Conservation (phyloP, 1,140 invertebrate species). For the Lasioglossum albipes region DNA sequence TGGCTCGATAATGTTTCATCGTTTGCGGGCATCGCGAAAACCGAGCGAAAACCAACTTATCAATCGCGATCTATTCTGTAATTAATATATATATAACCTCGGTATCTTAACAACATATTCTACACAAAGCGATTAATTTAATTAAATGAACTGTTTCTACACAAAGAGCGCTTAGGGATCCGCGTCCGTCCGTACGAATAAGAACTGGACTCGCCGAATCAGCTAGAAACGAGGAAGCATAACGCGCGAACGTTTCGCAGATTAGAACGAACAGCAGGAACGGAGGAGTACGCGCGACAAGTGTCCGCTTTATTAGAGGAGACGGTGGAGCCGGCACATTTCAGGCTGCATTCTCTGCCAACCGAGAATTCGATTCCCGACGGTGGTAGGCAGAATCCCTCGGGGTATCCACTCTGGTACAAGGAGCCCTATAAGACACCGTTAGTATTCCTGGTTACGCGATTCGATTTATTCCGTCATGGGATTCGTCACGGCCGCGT, state of each 20-base stretch:
- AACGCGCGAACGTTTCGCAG: conserved; percentile 29
- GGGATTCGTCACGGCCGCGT: neutral
- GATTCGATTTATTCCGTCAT: conserved; percentile 3
- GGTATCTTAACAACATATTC: too few species aligned
- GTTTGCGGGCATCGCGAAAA: too few species aligned
- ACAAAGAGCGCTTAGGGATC: too few species aligned
- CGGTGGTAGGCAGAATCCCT: conserved; percentile 40
- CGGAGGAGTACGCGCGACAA: conserved; percentile 59
- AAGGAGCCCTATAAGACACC: conserved; percentile 61
- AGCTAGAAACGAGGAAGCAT: neutral
- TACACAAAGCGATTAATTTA: too few species aligned
- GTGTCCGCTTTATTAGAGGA: conserved; percentile 62
- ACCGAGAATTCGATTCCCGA: conserved; percentile 60
- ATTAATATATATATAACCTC: too few species aligned
- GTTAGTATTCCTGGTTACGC: conserved; percentile 48
- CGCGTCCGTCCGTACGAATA: too few species aligned
- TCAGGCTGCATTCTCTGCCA: conserved; percentile 54
- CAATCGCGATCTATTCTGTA: too few species aligned
- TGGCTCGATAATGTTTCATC: too few species aligned
- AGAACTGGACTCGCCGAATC: too few species aligned
- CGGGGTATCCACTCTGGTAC: conserved; percentile 65
- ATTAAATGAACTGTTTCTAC: too few species aligned
- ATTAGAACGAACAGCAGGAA: conserved; percentile 59
- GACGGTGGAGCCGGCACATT: conserved; percentile 65
- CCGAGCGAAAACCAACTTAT: too few species aligned